These are phyloP conservation scores for Aphelocoma californica DNA, from an alignment of 2,797 vertebrate genomes.

Conservation along the genomic window DNA sequence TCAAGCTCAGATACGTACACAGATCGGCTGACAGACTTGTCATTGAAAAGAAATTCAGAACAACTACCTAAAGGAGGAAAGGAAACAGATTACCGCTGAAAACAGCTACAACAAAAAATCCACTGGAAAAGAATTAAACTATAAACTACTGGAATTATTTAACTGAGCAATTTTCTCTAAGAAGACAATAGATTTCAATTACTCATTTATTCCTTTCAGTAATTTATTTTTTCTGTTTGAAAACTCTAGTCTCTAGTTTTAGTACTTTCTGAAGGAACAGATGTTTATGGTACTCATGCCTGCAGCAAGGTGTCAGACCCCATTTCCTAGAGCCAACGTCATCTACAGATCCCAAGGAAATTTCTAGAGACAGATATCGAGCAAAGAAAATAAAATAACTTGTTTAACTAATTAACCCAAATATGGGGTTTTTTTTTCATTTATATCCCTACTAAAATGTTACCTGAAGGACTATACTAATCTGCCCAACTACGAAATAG, in stretches of 20 bases:
- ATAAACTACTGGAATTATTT: background rate
- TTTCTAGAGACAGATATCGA: background rate
- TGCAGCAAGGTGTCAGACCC: background rate
- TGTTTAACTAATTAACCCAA: background rate
- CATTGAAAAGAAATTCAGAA: constrained; percentile 83
- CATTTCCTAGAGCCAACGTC: background rate
- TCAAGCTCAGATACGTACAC: constrained; percentile 81
- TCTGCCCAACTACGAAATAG: background rate
- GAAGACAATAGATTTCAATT: background rate
- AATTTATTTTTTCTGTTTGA: background rate
- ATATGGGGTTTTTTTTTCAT: background rate
- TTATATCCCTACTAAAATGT: background rate
- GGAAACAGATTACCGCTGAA: background rate
- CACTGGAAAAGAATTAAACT: background rate
- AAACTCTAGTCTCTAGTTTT: background rate
- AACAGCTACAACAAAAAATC: background rate
- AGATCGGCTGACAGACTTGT: constrained; percentile 70
- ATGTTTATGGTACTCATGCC: background rate
- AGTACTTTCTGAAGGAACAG: background rate
- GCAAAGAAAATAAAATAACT: background rate
- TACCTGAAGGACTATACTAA: background rate
- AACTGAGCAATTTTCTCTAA: background rate
- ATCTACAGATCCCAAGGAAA: background rate
- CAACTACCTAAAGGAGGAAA: constrained; percentile 76
- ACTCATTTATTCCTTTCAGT: background rate